phyloP scores from a whole-genome alignment of 1,140 invertebrate genomes.

The Diuraphis noxia region DNA sequence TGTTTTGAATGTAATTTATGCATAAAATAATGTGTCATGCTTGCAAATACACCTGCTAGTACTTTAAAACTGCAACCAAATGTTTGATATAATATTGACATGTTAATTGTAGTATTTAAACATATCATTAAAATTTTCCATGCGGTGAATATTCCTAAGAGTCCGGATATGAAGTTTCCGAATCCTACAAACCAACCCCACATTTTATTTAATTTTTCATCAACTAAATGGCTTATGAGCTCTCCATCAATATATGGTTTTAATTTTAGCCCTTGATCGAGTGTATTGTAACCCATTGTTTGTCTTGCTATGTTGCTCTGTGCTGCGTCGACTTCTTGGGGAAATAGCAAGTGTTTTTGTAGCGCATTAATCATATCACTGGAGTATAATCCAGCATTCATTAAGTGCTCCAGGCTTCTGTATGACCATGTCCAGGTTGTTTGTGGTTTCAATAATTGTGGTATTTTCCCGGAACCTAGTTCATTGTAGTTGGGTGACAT shows the following conservation, averaged over 20 bases:
- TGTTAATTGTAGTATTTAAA: not conserved
- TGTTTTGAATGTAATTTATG: not conserved
- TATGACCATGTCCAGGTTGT: not conserved
- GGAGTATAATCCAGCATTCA: not conserved
- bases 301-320: conserved; percentile 17
- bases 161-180: not conserved
- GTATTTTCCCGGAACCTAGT: not conserved
- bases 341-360: conserved; percentile 2
- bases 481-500: not conserved
- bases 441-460: not conserved
- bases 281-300: not conserved
- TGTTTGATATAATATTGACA: conserved; percentile 10
- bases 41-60: not conserved
- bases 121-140: not conserved
- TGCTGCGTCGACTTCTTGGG: not conserved
- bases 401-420: not conserved
- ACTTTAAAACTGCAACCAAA: conserved; percentile 9
- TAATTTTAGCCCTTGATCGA: not conserved
- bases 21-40: conserved; percentile 4
- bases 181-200: not conserved
- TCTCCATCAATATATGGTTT: not conserved
- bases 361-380: not conserved
- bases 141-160: not conserved
- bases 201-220: conserved; percentile 6
- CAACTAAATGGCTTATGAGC: not conserved